Conservation (phyloP, 1,140 invertebrate genomes). For the Aricia agestis region DNA sequence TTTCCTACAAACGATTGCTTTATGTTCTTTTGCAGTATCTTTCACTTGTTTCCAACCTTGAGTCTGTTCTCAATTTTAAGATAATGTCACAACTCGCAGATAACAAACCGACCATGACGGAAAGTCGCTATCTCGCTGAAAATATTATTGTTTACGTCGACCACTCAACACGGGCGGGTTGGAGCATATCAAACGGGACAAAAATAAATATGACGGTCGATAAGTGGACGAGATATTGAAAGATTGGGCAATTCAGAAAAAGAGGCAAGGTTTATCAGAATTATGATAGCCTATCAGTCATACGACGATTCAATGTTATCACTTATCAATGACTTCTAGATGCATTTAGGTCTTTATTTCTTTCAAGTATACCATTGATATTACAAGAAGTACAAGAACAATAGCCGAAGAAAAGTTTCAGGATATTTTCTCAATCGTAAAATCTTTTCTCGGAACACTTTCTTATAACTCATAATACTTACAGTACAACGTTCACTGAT, state of each 20-base stretch:
- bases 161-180: neutral
- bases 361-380: no score
- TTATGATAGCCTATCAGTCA: neutral
- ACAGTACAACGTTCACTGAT: no score
- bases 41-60: neutral
- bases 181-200: neutral
- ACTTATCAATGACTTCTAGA: no score
- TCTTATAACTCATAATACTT: no score
- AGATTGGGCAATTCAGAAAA: neutral
- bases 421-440: no score
- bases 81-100: slow-evolving; percentile 1
- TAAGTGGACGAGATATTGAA: neutral
- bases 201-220: slow-evolving; percentile 2
- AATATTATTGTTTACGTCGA: neutral
- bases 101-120: neutral
- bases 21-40: neutral
- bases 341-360: no score
- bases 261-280: neutral
- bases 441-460: no score
- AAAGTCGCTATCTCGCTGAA: neutral
- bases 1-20: no score
- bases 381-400: no score
- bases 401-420: no score
- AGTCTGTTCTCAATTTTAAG: neutral
- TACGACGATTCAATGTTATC: no score